Base-by-base conservation (phyloP, 2,888 invertebrate species). In the Caradrina kadenii region DNA sequence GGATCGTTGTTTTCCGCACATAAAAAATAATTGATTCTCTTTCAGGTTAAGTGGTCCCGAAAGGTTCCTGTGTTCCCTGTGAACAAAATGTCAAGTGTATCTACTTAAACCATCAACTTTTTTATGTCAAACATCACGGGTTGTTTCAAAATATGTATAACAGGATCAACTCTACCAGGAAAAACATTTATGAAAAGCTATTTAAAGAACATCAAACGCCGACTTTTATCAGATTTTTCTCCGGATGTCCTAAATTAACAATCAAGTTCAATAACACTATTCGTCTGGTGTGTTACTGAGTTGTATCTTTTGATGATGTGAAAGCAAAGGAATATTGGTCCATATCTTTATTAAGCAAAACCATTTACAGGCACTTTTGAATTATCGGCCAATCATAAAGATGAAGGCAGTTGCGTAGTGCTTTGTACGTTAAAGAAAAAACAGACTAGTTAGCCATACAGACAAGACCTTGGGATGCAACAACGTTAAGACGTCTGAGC, bases 201-300 rank as follows among this genome's bases (percentile, higher is more conserved):
- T 82, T 77, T 82, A 59, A 59, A 79, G 55, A 82, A 52, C 19
- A 58, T 56, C 42, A 45, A 79, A 70, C 39, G 62, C 19, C 21
- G 42, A 22, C 73, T 78, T 82, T 76, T 78, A 73, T 65, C 65
- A 53, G 61, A 76, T 63, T 68, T 75, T 71, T 75, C 64, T 69
- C 76, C 70, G 80, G 78, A 80, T 71, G 60, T 80, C 48, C 79
- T 70, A 61, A 84, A 77, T 76, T 82, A 84, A 63, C 66, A 56
- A 71, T 72, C 69, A 83, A 84, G 83, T 84, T 83, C 85, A 83
- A 48, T 85, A 84, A 83, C 80, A 83, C 71, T 73, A 50, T 56
- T 49, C 61, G 50, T 11, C 45, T 63, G 21, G 71, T 55, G 77
- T 13, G 39, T 63, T 58, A 67, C 65, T 54, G 31, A 22, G 8